phyloP scores from a whole-genome alignment of 2,797 vertebrate species.

The Notoglanidium macrostoma region DNA sequence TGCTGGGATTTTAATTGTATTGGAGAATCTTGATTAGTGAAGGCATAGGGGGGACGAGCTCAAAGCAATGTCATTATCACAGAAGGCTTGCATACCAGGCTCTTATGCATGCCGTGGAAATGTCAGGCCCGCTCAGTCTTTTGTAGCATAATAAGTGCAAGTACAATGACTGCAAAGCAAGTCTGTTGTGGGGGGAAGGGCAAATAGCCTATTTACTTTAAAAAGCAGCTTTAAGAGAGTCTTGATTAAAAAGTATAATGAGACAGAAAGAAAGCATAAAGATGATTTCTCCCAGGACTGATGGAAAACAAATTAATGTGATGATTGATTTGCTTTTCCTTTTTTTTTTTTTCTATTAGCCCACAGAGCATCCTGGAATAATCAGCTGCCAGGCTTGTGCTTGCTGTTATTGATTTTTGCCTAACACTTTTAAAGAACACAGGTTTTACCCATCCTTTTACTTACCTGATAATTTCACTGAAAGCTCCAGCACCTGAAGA shows the following conservation, averaged over 20 bases:
- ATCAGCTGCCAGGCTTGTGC: constrained; percentile 80
- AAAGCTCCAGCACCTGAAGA: constrained; percentile 80
- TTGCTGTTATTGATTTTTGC: constrained; percentile 84
- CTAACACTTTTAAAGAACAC: constrained; percentile 87
- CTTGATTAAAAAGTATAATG: constrained; percentile 93
- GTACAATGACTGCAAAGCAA: constrained; percentile 87
- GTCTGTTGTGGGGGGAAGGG: constrained; percentile 87
- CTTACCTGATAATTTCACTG: constrained; percentile 86
- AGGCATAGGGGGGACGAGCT: constrained; percentile 84
- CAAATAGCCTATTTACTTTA: constrained; percentile 83
- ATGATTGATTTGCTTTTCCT: constrained; percentile 86
- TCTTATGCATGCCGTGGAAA: constrained; percentile 86
- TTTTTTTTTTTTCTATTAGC: constrained; percentile 83
- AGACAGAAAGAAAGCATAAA: constrained; percentile 85
- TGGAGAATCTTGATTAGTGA: constrained; percentile 90
- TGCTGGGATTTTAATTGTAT: constrained; percentile 88
- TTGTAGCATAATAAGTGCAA: constrained; percentile 96
- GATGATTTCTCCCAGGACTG: constrained; percentile 83
- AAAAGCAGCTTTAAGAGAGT: constrained; percentile 80
- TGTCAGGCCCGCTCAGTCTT: constrained; percentile 94
- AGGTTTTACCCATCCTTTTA: constrained; percentile 92
- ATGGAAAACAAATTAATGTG: constrained; percentile 87
- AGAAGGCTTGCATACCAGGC: constrained; percentile 76
- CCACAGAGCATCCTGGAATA: constrained; percentile 76
- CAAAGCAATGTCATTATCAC: constrained; percentile 85